phyloP scores from a whole-genome alignment of 2,797 vertebrate species.

The Gadopsis marmoratus region DNA sequence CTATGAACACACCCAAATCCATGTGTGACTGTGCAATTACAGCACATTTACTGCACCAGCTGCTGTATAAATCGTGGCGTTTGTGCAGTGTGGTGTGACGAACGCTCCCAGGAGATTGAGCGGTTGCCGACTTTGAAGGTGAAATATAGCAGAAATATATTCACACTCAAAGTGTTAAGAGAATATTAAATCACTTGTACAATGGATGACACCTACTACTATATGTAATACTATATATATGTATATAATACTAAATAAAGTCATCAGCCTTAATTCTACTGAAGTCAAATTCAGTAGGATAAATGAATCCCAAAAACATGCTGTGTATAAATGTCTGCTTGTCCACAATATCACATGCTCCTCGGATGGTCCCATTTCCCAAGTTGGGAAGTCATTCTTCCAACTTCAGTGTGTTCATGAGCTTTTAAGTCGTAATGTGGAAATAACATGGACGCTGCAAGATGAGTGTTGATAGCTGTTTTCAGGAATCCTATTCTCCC shows the following conservation, averaged over 20 bases:
- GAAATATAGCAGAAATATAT: slow-evolving; percentile 62
- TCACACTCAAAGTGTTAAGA: slow-evolving; percentile 61
- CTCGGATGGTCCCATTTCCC: no score
- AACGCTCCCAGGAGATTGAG: slow-evolving; percentile 69
- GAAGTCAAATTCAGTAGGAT: slow-evolving; percentile 28
- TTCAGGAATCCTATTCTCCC: no score
- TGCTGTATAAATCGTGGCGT: slow-evolving; percentile 72
- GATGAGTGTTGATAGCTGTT: no score
- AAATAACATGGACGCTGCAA: no score
- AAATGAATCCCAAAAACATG: slow-evolving; percentile 1
- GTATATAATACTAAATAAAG: slow-evolving; percentile 35
- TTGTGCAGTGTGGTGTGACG: slow-evolving; percentile 68
- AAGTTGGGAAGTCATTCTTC: no score
- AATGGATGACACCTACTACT: slow-evolving; percentile 17
- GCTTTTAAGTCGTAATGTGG: no score
- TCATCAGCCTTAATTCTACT: slow-evolving; percentile 23
- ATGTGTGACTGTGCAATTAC: slow-evolving; percentile 80
- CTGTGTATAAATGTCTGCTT: no score
- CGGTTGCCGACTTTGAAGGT: slow-evolving; percentile 63
- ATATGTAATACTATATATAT: no score
- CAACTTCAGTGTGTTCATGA: no score
- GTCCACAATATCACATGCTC: no score
- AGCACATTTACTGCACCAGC: slow-evolving; percentile 78
- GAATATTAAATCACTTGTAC: slow-evolving; percentile 54
- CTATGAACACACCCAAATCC: slow-evolving; percentile 64